A percentile compares a stretch with the other conserved stretches of the same genome.
Conservation (phyloP, 2,113 vertebrate genomes). For the Aphelocoma coerulescens region DNA sequence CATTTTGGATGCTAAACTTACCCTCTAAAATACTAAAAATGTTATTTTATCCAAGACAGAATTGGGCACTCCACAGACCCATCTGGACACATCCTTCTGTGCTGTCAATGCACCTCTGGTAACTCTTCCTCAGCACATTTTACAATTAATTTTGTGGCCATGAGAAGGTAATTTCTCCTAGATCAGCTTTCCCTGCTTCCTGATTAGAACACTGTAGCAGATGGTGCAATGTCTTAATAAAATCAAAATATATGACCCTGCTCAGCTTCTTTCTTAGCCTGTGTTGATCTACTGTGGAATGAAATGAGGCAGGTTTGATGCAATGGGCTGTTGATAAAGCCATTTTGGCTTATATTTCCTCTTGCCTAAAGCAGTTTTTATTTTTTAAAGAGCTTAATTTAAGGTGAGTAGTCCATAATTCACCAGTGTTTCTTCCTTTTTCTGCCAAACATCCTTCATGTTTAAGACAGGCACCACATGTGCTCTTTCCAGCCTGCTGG, state of each 20-base stretch:
- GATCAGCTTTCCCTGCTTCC: neutral
- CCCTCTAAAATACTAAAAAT: neutral
- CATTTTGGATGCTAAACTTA: neutral
- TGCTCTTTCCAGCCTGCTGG: neutral
- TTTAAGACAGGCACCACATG: neutral
- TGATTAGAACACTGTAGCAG: neutral
- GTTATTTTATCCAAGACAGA: neutral
- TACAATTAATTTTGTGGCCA: neutral
- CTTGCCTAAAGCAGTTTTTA: neutral
- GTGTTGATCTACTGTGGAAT: neutral
- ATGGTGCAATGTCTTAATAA: neutral
- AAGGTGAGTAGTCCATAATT: neutral
- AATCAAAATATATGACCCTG: constrained; percentile 4
- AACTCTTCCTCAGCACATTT: neutral
- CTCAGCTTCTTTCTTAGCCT: neutral
- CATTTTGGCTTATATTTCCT: neutral
- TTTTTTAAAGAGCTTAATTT: neutral
- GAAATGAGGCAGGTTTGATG: neutral
- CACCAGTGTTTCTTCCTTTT: neutral
- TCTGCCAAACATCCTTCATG: neutral
- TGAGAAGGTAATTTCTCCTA: neutral
- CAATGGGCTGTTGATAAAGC: neutral
- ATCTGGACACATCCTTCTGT: neutral
- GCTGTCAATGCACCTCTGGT: neutral
- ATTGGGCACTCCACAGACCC: neutral